These are phyloP conservation scores for Gopherus flavomarginatus DNA, from an alignment of 2,113 vertebrate species.

Conservation along the genomic window DNA sequence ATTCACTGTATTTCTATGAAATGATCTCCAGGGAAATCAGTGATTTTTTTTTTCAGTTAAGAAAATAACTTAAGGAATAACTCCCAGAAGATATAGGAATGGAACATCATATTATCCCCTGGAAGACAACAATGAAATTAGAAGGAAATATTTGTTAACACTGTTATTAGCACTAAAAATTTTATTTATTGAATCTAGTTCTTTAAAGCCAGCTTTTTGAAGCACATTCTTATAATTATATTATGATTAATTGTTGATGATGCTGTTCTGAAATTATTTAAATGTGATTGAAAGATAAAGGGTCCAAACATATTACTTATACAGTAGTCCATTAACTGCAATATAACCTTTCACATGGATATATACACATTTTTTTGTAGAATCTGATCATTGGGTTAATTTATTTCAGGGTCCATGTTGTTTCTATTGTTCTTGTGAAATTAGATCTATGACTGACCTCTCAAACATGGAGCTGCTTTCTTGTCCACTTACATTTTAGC, in stretches of 20 bases:
- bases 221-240: not conserved
- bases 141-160: not conserved
- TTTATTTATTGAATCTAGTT: not conserved
- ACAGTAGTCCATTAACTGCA: not conserved
- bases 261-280: not conserved
- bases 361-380: not conserved
- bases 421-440: not conserved
- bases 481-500: not conserved
- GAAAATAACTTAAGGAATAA: not conserved
- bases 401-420: not conserved
- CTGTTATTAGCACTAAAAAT: not conserved
- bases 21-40: not conserved
- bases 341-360: not conserved
- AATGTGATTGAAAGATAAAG: not conserved
- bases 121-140: not conserved
- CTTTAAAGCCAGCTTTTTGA: not conserved
- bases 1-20: not conserved
- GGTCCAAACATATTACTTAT: not conserved
- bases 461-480: not conserved
- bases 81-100: not conserved
- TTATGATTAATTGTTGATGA: not conserved
- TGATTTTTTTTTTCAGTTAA: no score
- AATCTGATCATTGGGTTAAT: not conserved
- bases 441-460: not conserved
- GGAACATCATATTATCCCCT: not conserved